Conservation (phyloP, 2,113 vertebrate genomes). For the Monopterus albus region DNA sequence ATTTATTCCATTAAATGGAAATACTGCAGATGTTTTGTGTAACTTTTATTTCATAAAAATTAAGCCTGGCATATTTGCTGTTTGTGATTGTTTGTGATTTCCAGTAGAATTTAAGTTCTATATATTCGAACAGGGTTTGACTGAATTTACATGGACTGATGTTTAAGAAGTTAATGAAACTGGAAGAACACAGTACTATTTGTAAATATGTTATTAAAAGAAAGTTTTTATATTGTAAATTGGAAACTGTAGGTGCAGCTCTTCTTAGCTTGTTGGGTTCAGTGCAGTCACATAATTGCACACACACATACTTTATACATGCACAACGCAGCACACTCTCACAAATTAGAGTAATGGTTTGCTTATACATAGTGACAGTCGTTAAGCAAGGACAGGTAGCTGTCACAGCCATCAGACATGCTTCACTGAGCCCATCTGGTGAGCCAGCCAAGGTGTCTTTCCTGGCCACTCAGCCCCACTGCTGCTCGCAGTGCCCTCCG, state of each 20-base stretch:
- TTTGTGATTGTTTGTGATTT: too few relatives aligned
- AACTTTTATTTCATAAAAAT: too few relatives aligned
- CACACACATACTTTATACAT: background rate
- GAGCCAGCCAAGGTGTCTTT: slow-evolving; percentile 54
- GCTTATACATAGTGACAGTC: slow-evolving; percentile 64
- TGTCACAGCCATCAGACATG: slow-evolving; percentile 61
- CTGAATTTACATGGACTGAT: too few relatives aligned
- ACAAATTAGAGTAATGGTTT: slow-evolving; percentile 65
- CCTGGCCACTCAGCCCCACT: slow-evolving; percentile 8
- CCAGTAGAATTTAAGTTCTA: too few relatives aligned
- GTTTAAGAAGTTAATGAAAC: too few relatives aligned
- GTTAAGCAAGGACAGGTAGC: slow-evolving; percentile 70
- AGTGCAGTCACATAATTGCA: too few relatives aligned
- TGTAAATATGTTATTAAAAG: background rate
- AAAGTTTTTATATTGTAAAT: too few relatives aligned
- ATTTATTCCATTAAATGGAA: background rate
- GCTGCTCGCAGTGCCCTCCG: slow-evolving; percentile 58
- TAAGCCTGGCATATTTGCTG: too few relatives aligned
- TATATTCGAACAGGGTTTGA: too few relatives aligned
- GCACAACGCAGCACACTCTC: background rate
- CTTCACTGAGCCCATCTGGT: slow-evolving; percentile 67
- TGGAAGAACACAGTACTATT: too few relatives aligned
- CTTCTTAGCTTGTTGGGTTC: too few relatives aligned
- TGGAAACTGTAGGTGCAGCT: background rate
- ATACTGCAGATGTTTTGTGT: background rate